A percentile compares a stretch with the other conserved stretches of the same genome.
phyloP scores from a whole-genome alignment of 2,888 invertebrate genomes.

The Lasioglossum oenotherae region DNA sequence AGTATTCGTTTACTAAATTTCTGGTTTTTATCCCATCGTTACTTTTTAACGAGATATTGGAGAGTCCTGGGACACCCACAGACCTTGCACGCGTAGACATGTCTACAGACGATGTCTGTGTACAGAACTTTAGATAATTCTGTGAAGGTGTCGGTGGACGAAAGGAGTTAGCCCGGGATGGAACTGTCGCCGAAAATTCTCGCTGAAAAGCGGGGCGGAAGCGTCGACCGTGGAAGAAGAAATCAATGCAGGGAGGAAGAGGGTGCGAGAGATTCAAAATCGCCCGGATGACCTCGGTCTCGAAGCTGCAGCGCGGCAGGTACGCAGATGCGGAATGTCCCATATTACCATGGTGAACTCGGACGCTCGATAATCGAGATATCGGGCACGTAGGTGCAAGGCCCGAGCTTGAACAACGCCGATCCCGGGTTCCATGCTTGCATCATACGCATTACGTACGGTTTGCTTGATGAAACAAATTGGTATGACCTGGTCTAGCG shows the following conservation, averaged over 20 bases:
- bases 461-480: constrained; percentile 67
- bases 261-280: constrained; percentile 27
- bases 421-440: constrained; percentile 40
- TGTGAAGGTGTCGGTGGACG: neutral
- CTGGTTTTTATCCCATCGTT: too few species aligned
- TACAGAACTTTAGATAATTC: neutral
- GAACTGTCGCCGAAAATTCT: neutral
- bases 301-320: constrained; percentile 62
- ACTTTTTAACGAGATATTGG: too few species aligned
- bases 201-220: neutral
- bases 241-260: constrained; percentile 10
- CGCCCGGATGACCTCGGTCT: constrained; percentile 62
- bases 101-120: too few species aligned
- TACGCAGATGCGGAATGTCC: constrained; percentile 71
- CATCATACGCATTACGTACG: constrained; percentile 46
- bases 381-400: constrained; percentile 64
- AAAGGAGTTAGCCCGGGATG: neutral
- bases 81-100: too few species aligned
- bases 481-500: constrained; percentile 69
- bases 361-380: constrained; percentile 71
- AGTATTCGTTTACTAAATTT: too few species aligned
- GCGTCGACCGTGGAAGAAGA: constrained; percentile 4
- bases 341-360: constrained; percentile 67
- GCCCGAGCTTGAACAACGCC: constrained; percentile 42
- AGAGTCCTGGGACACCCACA: too few species aligned